Conservation (phyloP, 2,888 invertebrate genomes). For the Thelaira solivaga region DNA sequence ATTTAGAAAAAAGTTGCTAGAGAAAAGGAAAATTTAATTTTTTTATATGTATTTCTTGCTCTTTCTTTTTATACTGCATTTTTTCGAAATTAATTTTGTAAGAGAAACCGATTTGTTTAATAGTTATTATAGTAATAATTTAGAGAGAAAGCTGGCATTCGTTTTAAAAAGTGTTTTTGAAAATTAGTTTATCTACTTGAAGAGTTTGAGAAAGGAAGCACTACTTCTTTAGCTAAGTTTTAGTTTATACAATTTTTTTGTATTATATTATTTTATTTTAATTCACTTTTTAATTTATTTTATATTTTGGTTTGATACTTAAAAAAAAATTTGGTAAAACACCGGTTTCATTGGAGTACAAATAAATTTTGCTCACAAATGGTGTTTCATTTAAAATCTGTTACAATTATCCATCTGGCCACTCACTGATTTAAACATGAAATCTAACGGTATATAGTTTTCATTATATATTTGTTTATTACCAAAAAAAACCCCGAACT, state of each 20-base stretch:
- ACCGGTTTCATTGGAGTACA: no score
- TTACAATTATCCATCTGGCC: no score
- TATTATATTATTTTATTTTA: background rate
- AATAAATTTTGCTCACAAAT: no score
- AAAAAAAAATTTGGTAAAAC: no score
- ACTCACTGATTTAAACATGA: no score
- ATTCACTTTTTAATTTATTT: background rate
- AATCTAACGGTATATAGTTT: background rate
- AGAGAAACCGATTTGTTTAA: conserved; percentile 46
- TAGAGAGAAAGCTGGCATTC: conserved; percentile 14
- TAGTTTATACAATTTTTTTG: background rate
- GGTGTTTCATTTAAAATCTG: no score
- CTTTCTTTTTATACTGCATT: background rate
- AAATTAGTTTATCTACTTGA: conserved; percentile 12
- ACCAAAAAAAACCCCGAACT: no score
- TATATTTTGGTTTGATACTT: background rate
- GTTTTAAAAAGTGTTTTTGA: background rate
- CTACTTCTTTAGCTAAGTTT: conserved; percentile 40
- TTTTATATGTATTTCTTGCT: background rate
- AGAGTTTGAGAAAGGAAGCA: conserved; percentile 48
- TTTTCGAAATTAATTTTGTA: background rate
- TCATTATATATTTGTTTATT: no score
- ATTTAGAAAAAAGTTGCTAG: background rate
- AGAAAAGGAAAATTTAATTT: background rate
- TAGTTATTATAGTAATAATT: background rate